These are phyloP conservation scores for Ctenopoma multispine DNA, from an alignment of 2,797 vertebrate species.

Conservation along the genomic window DNA sequence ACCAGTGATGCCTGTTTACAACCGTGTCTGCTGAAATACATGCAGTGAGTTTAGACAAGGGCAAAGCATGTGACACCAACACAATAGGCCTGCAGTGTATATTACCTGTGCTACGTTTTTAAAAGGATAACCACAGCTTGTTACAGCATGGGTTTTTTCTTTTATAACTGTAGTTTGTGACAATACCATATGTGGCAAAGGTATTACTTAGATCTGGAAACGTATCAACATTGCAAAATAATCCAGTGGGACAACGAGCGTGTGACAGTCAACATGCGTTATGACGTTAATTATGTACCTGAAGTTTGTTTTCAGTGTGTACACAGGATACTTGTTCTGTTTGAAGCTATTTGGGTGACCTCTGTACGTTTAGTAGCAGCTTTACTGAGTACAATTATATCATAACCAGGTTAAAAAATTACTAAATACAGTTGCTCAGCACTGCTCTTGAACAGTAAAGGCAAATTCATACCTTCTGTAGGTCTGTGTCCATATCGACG, in stretches of 20 bases:
- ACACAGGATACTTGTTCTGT: background rate
- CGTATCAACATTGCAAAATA: background rate
- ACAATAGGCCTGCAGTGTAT: background rate
- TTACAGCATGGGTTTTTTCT: background rate
- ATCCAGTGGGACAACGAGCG: background rate
- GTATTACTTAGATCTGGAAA: background rate
- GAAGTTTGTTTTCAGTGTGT: background rate
- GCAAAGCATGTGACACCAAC: conserved; percentile 1
- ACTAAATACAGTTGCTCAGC: too few relatives aligned
- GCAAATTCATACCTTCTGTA: too few relatives aligned
- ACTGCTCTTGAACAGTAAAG: background rate
- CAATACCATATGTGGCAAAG: background rate
- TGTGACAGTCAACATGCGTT: too few relatives aligned
- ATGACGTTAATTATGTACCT: background rate
- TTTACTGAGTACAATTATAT: background rate
- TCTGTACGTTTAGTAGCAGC: background rate
- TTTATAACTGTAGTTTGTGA: too few relatives aligned
- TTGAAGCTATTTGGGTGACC: background rate
- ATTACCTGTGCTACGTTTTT: background rate
- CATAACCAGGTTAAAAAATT: background rate
- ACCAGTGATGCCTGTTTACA: conserved; percentile 32
- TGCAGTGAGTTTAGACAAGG: background rate
- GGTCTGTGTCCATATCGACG: too few relatives aligned
- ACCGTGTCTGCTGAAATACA: conserved; percentile 24
- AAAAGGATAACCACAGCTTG: background rate